phyloP scores from a whole-genome alignment of 2,797 vertebrate species.

The Dipus sagitta region DNA sequence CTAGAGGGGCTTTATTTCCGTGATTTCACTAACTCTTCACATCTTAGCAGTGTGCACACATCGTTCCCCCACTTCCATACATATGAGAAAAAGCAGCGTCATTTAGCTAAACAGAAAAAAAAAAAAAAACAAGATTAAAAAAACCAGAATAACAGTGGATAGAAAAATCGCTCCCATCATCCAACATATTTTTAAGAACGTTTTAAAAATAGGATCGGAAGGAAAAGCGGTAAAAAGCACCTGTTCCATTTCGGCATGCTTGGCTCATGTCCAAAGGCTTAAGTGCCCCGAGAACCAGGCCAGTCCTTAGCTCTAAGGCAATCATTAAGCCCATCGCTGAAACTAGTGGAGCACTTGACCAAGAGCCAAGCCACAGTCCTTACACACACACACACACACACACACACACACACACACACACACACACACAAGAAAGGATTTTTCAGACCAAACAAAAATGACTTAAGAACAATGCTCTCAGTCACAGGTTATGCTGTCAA shows the following conservation, averaged over 20 bases:
- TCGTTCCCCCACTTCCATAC: background rate
- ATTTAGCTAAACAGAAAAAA: background rate
- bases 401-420: too few relatives aligned
- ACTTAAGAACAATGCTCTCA: background rate
- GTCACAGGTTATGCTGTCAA: background rate
- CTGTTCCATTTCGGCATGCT: constrained; percentile 57
- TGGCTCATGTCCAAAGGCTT: constrained; percentile 75
- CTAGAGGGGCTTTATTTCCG: background rate
- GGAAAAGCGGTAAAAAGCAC: constrained; percentile 41
- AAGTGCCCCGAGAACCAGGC: constrained; percentile 81
- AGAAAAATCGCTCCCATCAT: background rate
- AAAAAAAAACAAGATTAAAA: background rate
- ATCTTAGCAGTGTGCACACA: background rate
- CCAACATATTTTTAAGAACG: constrained; percentile 38
- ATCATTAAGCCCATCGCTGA: constrained; percentile 71
- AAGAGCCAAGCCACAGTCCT: constrained; percentile 59
- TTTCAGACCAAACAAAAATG: constrained; percentile 57
- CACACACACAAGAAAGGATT: background rate
- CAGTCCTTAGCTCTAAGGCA: constrained; percentile 74
- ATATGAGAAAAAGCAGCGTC: constrained; percentile 2
- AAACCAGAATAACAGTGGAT: background rate
- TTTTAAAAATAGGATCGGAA: constrained; percentile 60
- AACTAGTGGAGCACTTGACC: constrained; percentile 74
- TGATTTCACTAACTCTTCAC: background rate
- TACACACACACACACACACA: background rate